Percentiles rank a stretch among this genome's conserved stretches.
phyloP scores from a whole-genome alignment of 2,888 invertebrate species.

The Lamellibrachia satsuma region DNA sequence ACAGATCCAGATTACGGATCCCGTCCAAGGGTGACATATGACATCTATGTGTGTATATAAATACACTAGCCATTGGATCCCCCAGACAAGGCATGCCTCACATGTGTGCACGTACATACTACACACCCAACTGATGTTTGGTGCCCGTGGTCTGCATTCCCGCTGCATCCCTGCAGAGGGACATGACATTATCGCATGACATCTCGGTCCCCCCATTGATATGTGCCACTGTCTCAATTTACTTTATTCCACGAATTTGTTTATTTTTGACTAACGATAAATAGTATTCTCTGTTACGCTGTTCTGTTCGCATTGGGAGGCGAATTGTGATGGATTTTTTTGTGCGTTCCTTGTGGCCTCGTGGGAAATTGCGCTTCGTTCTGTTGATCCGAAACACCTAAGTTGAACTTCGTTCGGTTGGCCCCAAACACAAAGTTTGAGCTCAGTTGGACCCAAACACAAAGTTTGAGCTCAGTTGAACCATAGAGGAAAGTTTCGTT shows the following conservation, averaged over 20 bases:
- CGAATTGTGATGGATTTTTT: neutral
- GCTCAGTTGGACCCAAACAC: neutral
- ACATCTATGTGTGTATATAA: neutral
- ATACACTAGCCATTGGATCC: neutral
- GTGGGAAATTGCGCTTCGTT: neutral
- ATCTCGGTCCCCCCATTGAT: neutral
- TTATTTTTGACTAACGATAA: neutral
- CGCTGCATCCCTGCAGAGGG: neutral
- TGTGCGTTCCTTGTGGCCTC: too few relatives aligned
- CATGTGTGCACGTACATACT: neutral
- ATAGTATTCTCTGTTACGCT: neutral
- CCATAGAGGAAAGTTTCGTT: neutral
- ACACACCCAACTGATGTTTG: neutral
- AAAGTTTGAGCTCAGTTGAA: neutral
- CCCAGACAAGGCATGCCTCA: neutral
- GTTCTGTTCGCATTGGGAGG: neutral
- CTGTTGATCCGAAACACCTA: neutral
- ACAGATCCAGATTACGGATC: neutral
- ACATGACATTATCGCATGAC: neutral
- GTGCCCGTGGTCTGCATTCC: neutral
- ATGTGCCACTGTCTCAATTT: neutral
- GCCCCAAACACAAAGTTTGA: neutral
- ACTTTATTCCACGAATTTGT: slow-evolving; percentile 17
- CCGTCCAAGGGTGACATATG: neutral
- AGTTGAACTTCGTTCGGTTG: neutral